phyloP scores from a whole-genome alignment of 2,888 invertebrate species.

The Epirrhoe tristata region DNA sequence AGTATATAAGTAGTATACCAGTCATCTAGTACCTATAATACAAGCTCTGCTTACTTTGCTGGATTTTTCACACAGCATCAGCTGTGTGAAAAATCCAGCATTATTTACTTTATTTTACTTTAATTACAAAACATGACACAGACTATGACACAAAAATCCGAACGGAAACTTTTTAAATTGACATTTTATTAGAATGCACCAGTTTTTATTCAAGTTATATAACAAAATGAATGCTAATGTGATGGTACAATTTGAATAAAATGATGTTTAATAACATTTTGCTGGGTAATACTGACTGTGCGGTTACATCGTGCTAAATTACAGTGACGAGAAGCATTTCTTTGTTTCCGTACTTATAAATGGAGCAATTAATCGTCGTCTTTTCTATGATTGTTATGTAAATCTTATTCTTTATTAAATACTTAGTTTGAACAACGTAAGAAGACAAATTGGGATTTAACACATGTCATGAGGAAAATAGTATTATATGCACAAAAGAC shows the following conservation, averaged over 20 bases:
- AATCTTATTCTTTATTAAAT: neutral
- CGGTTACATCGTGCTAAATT: conserved; percentile 23
- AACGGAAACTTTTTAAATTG: conserved; percentile 15
- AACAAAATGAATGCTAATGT: conserved; percentile 50
- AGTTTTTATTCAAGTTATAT: conserved; percentile 49
- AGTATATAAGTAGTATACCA: too few relatives aligned
- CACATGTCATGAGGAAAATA: too few relatives aligned
- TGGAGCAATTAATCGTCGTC: neutral
- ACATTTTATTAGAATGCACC: conserved; percentile 38
- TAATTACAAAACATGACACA: neutral
- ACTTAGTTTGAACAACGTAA: neutral
- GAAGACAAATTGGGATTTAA: too few relatives aligned
- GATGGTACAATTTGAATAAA: conserved; percentile 55
- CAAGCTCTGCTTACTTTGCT: too few relatives aligned
- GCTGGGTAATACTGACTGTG: conserved; percentile 43
- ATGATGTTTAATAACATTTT: conserved; percentile 48
- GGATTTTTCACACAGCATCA: too few relatives aligned
- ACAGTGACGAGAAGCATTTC: conserved; percentile 9
- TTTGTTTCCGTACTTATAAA: conserved; percentile 8
- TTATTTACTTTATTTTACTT: too few relatives aligned
- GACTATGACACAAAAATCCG: conserved; percentile 7
- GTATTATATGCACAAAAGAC: too few relatives aligned
- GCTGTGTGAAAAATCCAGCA: too few relatives aligned
- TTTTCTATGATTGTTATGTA: neutral
- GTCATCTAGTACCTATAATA: too few relatives aligned